These are phyloP conservation scores for Epinotia ramella DNA, from an alignment of 2,888 invertebrate genomes.

Conservation along the genomic window DNA sequence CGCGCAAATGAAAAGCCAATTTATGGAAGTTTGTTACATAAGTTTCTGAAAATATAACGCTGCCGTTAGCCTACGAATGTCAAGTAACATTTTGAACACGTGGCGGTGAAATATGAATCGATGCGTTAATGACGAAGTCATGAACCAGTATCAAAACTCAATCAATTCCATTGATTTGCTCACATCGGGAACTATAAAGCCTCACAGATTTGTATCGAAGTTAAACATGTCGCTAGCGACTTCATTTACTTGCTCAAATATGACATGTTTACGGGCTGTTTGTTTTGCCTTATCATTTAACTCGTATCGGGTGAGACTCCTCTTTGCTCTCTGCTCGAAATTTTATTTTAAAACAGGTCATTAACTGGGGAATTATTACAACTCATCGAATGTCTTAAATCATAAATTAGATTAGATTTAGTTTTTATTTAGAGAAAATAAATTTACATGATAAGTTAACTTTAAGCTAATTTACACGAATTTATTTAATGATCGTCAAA, in stretches of 20 bases:
- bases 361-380: too few relatives aligned
- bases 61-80: too few relatives aligned
- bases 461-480: too few relatives aligned
- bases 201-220: constrained; percentile 21
- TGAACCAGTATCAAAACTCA: neutral
- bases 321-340: constrained; percentile 3
- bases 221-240: constrained; percentile 34
- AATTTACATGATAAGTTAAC: too few relatives aligned
- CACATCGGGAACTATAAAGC: constrained; percentile 17
- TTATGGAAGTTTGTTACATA: too few relatives aligned
- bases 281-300: constrained; percentile 45
- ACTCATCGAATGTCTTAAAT: too few relatives aligned
- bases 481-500: too few relatives aligned
- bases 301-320: constrained; percentile 19
- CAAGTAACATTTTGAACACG: too few relatives aligned
- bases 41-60: too few relatives aligned
- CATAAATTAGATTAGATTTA: too few relatives aligned
- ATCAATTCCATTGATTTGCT: constrained; percentile 2
- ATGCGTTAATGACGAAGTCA: neutral
- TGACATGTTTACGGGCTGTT: constrained; percentile 42
- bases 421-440: too few relatives aligned
- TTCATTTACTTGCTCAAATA: constrained; percentile 46
- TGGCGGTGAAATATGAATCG: neutral
- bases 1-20: too few relatives aligned
- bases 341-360: neutral